Evolutionary conservation across 1,140 invertebrate species (phyloP).

Genomic region (Drosophila pachea): DNA sequence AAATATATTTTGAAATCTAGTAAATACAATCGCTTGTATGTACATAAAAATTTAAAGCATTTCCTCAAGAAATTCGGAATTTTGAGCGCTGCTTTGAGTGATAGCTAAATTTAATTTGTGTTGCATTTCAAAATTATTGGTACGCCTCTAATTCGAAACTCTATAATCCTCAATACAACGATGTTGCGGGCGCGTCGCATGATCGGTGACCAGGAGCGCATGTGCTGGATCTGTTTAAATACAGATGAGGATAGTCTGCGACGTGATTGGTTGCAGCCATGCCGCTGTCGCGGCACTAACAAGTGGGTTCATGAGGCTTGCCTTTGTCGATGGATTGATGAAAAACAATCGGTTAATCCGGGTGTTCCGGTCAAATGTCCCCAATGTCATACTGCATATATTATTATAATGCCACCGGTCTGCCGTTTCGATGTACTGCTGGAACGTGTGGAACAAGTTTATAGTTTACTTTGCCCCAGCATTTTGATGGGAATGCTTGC

Average conservation of each 20-base stretch:
- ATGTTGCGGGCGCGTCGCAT: constrained; percentile 20
- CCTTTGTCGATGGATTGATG: constrained; percentile 60
- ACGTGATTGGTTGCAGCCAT: constrained; percentile 56
- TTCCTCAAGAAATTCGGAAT: constrained; percentile 6
- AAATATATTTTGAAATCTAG: not conserved
- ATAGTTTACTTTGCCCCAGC: constrained; percentile 47
- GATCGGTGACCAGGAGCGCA: constrained; percentile 34
- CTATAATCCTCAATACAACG: not conserved
- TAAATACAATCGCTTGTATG: not conserved
- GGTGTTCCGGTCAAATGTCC: constrained; percentile 40
- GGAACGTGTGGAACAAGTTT: constrained; percentile 37
- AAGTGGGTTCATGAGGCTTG: constrained; percentile 66
- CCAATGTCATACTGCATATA: constrained; percentile 59
- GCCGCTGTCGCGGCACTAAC: constrained; percentile 62
- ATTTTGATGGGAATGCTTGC: constrained; percentile 52
- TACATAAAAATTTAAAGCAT: not conserved
- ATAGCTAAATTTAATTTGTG: constrained; percentile 11
- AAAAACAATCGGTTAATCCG: constrained; percentile 45
- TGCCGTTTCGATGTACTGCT: constrained; percentile 46
- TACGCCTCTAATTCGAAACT: not conserved
- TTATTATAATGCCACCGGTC: constrained; percentile 49
- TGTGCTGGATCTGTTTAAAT: constrained; percentile 61
- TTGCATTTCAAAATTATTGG: constrained; percentile 28
- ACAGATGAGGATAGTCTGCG: constrained; percentile 44
- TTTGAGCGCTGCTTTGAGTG: constrained; percentile 6